Base-by-base conservation (phyloP, 2,113 vertebrate species). In the Dicerorhinus sumatrensis region DNA sequence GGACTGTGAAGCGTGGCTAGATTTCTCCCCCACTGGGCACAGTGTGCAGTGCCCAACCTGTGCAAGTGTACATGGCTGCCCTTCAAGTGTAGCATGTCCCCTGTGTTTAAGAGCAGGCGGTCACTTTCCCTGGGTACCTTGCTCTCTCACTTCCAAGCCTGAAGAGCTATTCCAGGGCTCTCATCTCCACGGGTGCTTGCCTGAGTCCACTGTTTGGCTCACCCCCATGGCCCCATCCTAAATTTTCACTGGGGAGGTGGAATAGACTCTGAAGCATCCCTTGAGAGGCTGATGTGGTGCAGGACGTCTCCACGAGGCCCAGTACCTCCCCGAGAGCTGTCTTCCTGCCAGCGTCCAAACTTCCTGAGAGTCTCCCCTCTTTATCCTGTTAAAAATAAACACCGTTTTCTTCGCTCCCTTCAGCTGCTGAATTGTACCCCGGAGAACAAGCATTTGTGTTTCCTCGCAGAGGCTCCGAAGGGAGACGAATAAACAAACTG, bases 401-500 rank as follows among this genome's bases (percentile, higher is more conserved):
- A 97, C 91, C 1, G 3, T 94, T 97, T 97, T 77, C 96, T 96
- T 73, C 46, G 12, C 31, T 97, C 36, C 25, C 96, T 96, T 91
- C 96, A 96, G 94, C 96, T 97, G 97, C 56, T 84, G 96, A 83
- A 82, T 87, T 97, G 90, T 97, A 81, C 97, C 90, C 86, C 56
- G 48, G 96, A 98, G 97, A 97, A 94, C 79, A 62, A 89, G 93
- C 83, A 36, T 97, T 97, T 96, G 94, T 95, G 1, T 97, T 98
- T 95, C 93, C 85, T 97, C 36, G 6, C 36, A 93, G 62, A 87
- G 97, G 70, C 87, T 92, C 81, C 91, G 72, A 96, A 97, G 96
- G 89, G 93, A 96, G 93, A 94, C 70, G 97, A 96, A 96, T 96
- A 98, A 98, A 98, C 97, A 97, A 58, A 95, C 96, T 75, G 63